A percentile compares a stretch with the other conserved stretches of the same genome.
Evolutionary conservation across 2,888 invertebrate species (phyloP).

Genomic region (Lottia gigantea): DNA sequence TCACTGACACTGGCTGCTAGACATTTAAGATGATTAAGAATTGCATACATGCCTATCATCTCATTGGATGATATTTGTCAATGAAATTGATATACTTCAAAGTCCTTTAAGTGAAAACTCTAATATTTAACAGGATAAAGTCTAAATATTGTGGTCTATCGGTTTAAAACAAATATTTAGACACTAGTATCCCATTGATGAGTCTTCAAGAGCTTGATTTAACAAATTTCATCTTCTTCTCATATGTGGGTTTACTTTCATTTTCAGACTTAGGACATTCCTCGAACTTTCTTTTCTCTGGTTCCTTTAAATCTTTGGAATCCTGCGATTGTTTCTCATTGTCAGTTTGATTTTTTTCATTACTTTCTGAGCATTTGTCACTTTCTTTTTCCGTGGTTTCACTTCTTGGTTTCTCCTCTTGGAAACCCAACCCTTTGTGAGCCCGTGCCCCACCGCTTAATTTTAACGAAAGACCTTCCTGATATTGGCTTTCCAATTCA

Average conservation of each 20-base stretch:
- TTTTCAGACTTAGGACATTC: constrained; percentile 24
- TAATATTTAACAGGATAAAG: too few species aligned
- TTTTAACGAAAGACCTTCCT: constrained; percentile 58
- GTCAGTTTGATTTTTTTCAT: constrained; percentile 24
- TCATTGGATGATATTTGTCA: too few species aligned
- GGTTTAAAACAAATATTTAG: too few species aligned
- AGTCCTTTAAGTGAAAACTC: too few species aligned
- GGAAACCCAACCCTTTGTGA: constrained; percentile 63
- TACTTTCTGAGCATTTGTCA: constrained; percentile 18
- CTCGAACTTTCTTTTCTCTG: constrained; percentile 16
- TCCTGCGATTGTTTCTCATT: constrained; percentile 23
- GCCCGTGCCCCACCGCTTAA: constrained; percentile 46
- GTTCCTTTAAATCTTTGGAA: constrained; percentile 6
- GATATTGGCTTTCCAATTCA: constrained; percentile 60
- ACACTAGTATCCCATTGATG: not conserved
- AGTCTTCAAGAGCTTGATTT: constrained; percentile 42
- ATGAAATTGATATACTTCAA: too few species aligned
- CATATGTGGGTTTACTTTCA: constrained; percentile 19
- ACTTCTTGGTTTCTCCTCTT: constrained; percentile 20
- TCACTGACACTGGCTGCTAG: too few species aligned
- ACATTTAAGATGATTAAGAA: too few species aligned
- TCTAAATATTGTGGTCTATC: too few species aligned
- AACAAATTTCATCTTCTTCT: constrained; percentile 46
- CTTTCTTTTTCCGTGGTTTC: not conserved
- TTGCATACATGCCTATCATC: too few species aligned